Percentiles rank a stretch among this genome's conserved stretches.
These are phyloP conservation scores for Drosophila athabasca DNA, from an alignment of 1,140 invertebrate species.

Conservation along the genomic window DNA sequence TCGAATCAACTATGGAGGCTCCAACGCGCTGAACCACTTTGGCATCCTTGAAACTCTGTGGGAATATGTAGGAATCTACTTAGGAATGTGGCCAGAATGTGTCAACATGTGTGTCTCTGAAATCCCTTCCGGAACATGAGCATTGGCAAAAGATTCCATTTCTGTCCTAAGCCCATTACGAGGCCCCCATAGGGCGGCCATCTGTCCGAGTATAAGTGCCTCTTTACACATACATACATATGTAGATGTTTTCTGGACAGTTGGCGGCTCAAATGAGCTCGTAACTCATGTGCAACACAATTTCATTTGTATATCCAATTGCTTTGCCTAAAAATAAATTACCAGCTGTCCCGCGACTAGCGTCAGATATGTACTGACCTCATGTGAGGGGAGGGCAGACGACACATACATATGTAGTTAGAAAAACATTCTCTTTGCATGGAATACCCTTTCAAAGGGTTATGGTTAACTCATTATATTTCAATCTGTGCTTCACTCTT, in stretches of 20 bases:
- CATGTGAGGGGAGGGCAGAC: slow-evolving; percentile 29
- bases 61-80: background rate
- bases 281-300: slow-evolving; percentile 19
- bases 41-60: slow-evolving; percentile 89
- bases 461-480: too few species aligned
- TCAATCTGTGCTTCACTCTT: too few species aligned
- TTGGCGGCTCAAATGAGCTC: slow-evolving; percentile 28
- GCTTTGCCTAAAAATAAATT: slow-evolving; percentile 60
- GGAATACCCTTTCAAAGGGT: slow-evolving; percentile 2
- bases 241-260: slow-evolving; percentile 28
- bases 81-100: too few species aligned
- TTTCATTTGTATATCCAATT: slow-evolving; percentile 62
- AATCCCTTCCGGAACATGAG: too few species aligned
- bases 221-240: background rate
- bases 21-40: slow-evolving; percentile 89
- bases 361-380: slow-evolving; percentile 53
- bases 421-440: background rate
- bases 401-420: background rate
- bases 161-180: background rate
- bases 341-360: slow-evolving; percentile 43
- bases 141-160: background rate
- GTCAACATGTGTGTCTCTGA: too few species aligned
- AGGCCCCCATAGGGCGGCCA: background rate
- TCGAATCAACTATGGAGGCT: slow-evolving; percentile 88
- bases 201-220: background rate